These are phyloP conservation scores for Rallus limicola DNA, from an alignment of 2,113 vertebrate species.

Conservation along the genomic window DNA sequence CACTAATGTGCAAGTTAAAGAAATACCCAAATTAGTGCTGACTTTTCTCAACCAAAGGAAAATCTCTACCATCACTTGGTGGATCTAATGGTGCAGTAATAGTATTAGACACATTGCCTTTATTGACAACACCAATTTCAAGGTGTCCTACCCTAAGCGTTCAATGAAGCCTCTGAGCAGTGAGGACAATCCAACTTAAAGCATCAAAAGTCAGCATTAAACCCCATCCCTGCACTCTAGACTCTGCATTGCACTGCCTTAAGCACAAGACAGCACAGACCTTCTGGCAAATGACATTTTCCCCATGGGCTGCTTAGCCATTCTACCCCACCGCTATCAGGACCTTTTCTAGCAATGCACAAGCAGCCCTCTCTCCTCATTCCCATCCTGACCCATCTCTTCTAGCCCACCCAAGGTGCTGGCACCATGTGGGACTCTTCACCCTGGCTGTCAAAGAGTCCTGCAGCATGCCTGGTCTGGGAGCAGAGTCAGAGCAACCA, in stretches of 20 bases:
- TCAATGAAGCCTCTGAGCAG: background rate
- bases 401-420: background rate
- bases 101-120: background rate
- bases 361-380: background rate
- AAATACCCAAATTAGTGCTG: background rate
- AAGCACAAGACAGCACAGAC: rapidly evolving
- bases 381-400: background rate
- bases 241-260: background rate
- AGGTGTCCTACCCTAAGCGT: background rate
- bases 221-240: background rate
- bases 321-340: background rate
- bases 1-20: background rate
- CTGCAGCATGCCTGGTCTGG: background rate
- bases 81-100: background rate
- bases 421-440: background rate
- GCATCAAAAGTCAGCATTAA: background rate
- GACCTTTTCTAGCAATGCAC: background rate
- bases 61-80: background rate
- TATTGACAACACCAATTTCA: background rate
- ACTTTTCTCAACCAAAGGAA: background rate
- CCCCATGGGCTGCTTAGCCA: background rate
- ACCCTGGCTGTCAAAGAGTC: background rate
- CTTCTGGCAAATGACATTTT: background rate
- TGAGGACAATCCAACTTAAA: background rate
- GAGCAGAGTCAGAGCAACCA: background rate